Percentiles rank a stretch among this genome's conserved stretches.
These are phyloP conservation scores for Chrysolina americana DNA, from an alignment of 2,888 invertebrate species.

Conservation along the genomic window DNA sequence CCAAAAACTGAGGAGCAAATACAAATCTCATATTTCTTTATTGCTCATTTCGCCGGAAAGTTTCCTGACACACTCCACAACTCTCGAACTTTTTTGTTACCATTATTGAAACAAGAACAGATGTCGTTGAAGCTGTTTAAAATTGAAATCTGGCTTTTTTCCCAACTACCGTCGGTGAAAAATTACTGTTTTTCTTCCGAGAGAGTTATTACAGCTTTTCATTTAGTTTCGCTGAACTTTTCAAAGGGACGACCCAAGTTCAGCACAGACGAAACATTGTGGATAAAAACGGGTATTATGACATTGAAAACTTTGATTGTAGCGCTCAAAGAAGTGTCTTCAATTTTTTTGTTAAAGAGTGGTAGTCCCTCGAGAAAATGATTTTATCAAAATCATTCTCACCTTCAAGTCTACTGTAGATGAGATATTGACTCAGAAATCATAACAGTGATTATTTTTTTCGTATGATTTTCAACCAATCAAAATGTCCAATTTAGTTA, in stretches of 20 bases:
- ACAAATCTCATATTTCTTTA: background rate
- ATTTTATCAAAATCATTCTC: too few species aligned
- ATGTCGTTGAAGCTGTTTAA: background rate
- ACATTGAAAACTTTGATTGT: background rate
- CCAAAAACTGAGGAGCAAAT: background rate
- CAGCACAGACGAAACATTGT: background rate
- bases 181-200: background rate
- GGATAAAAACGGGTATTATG: background rate
- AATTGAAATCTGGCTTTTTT: background rate
- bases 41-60: background rate
- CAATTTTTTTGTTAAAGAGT: too few species aligned
- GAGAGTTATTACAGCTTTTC: background rate
- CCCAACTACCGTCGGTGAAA: background rate
- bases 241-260: background rate
- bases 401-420: too few species aligned
- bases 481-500: too few species aligned
- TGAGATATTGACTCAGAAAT: too few species aligned
- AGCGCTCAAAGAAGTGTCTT: too few species aligned
- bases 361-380: too few species aligned
- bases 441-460: too few species aligned
- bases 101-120: background rate
- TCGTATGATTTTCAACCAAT: too few species aligned
- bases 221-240: too few species aligned
- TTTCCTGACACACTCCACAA: background rate
- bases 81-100: background rate